Conservation (phyloP, 1,140 invertebrate genomes). For the Aphidius gifuensis region DNA sequence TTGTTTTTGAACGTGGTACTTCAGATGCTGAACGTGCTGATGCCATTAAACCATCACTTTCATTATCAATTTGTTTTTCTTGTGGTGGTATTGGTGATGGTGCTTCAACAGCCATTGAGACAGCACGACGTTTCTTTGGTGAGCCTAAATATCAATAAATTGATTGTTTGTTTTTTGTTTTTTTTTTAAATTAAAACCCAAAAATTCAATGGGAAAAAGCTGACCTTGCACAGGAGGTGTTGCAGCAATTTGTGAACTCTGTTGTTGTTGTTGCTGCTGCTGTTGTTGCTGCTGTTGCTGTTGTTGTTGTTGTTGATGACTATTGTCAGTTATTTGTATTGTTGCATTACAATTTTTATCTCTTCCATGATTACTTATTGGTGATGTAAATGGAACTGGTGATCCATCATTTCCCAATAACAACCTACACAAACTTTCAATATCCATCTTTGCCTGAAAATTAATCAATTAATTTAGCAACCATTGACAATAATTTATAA, state of each 20-base stretch:
- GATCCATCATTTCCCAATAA: constrained; percentile 41
- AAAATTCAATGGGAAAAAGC: neutral
- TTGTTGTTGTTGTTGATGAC: constrained; percentile 34
- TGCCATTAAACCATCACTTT: constrained; percentile 57
- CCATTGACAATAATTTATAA: too few species aligned
- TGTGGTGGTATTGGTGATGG: constrained; percentile 40
- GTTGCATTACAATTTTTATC: constrained; percentile 77
- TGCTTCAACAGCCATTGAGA: constrained; percentile 57
- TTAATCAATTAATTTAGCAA: constrained; percentile 6
- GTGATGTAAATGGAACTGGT: constrained; percentile 44
- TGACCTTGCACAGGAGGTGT: constrained; percentile 46
- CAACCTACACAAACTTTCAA: constrained; percentile 47
- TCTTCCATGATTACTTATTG: constrained; percentile 52
- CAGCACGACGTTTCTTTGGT: constrained; percentile 57
- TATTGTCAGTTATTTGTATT: constrained; percentile 49
- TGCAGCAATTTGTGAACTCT: constrained; percentile 37
- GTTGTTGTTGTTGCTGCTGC: neutral
- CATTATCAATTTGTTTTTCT: constrained; percentile 55
- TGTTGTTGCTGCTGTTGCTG: too few species aligned
- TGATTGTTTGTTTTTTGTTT: constrained; percentile 23
- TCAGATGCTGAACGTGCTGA: constrained; percentile 53
- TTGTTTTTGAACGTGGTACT: constrained; percentile 42
- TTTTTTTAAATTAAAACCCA: neutral
- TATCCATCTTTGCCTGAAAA: constrained; percentile 47
- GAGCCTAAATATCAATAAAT: constrained; percentile 36